Percentiles rank a stretch among this genome's conserved stretches.
Evolutionary conservation across 2,113 vertebrate genomes (phyloP).

Genomic region (Pelecanoides urinatrix): DNA sequence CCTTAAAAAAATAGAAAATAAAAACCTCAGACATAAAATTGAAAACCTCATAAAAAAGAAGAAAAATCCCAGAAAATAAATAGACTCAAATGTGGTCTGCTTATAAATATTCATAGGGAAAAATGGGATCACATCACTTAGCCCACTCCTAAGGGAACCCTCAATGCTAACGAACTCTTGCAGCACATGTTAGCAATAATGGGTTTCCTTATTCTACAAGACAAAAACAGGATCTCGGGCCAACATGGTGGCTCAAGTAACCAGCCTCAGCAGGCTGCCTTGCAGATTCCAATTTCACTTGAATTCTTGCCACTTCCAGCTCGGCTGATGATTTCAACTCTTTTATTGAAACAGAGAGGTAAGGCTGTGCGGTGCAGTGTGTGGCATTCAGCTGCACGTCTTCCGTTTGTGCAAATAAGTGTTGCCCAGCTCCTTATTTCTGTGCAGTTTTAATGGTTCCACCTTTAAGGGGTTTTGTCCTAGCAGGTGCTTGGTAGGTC

Average conservation of each 20-base stretch:
- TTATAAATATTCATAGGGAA: conserved; percentile 78
- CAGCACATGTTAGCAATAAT: conserved; percentile 76
- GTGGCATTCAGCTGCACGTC: not conserved
- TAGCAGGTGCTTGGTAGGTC: not conserved
- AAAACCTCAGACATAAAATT: conserved; percentile 73
- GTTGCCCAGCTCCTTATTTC: not conserved
- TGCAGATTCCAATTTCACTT: conserved; percentile 37
- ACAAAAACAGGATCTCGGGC: conserved; percentile 66
- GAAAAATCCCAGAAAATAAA: conserved; percentile 44
- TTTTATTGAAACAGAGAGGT: not conserved
- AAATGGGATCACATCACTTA: conserved; percentile 72
- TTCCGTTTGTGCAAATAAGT: not conserved
- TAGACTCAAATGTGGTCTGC: conserved; percentile 63
- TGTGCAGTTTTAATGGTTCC: not conserved
- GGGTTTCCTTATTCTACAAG: conserved; percentile 75
- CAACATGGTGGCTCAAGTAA: conserved; percentile 70
- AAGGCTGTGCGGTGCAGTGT: not conserved
- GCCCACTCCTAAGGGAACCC: conserved; percentile 65
- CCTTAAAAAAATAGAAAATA: conserved; percentile 54
- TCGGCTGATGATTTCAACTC: conserved; percentile 9
- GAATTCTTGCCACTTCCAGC: conserved; percentile 38
- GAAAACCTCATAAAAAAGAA: conserved; percentile 67
- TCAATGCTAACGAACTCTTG: conserved; percentile 64
- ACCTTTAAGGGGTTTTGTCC: not conserved
- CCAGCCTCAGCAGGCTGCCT: conserved; percentile 46